These are phyloP conservation scores for Philopedon plagiatum DNA, from an alignment of 2,888 invertebrate genomes.

Conservation along the genomic window DNA sequence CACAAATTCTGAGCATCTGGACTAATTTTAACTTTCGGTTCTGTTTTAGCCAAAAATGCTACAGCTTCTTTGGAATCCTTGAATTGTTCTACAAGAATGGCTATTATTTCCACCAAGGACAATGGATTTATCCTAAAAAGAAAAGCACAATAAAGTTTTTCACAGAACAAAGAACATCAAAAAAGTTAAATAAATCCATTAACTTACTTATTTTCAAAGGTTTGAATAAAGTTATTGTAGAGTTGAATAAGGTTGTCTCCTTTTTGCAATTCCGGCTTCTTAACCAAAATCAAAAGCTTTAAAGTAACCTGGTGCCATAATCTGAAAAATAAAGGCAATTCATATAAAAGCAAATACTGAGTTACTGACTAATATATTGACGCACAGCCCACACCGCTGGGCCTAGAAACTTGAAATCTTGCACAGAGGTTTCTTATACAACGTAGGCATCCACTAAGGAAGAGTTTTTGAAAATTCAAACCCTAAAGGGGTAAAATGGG, in stretches of 20 bases:
- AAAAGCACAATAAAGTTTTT: too few species aligned
- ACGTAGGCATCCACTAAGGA: too few species aligned
- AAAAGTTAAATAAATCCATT: constrained; percentile 38
- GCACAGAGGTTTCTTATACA: too few species aligned
- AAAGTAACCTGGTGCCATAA: constrained; percentile 97
- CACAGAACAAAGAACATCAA: constrained; percentile 22
- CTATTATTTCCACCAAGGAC: constrained; percentile 90
- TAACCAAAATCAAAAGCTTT: constrained; percentile 85
- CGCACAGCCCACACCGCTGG: too few species aligned
- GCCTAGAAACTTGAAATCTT: too few species aligned
- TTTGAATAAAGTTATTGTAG: constrained; percentile 92
- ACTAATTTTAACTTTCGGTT: constrained; percentile 87
- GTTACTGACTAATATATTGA: too few species aligned
- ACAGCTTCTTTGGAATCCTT: constrained; percentile 87
- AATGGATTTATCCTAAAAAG: constrained; percentile 91
- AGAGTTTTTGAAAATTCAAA: too few species aligned
- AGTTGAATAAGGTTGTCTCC: constrained; percentile 86
- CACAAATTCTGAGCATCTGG: constrained; percentile 91
- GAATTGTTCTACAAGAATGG: constrained; percentile 82
- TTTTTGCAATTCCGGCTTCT: constrained; percentile 81
- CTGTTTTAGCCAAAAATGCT: constrained; percentile 89
- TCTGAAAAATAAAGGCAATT: constrained; percentile 71
- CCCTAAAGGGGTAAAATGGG: too few species aligned
- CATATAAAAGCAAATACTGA: neutral
- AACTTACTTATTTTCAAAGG: constrained; percentile 95